Base-by-base conservation (phyloP, 2,113 vertebrate species). In the Falco punctatus region DNA sequence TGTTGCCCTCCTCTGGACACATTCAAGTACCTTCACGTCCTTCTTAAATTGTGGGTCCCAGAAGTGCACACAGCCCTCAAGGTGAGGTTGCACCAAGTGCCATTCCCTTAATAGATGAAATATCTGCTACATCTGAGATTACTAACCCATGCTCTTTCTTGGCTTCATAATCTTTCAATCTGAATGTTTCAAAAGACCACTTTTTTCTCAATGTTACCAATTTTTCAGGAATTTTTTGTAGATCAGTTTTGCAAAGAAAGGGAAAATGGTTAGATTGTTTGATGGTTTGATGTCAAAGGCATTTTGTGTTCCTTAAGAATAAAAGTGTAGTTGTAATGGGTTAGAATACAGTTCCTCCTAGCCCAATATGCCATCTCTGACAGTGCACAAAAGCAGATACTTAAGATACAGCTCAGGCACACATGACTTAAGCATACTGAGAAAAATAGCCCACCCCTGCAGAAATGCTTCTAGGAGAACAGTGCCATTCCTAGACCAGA, bases 1-100 rank as follows among this genome's bases (percentile, higher is more conserved):
- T 66, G 3, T 44, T 86, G 10, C 32, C 9, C 3, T 72, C 5
- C 4, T 5, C 10, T 15, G 13, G 26, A 57, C 0, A 2, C 27
- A 33, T 20, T 22, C 0, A 0, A 44, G 3, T 16, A 27, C 20
- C 15, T 75, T 23, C n/a, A 54, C 0, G 0, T 32, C 33, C 15
- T 26, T 78, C 51, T 27, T 57, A 35, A 62, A 49, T 22, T 61
- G 6, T 21, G 12, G 3, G 11, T 5, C 22, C 16, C 21, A 78
- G 40, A 67, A 24, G 4, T 58, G 44, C 27, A 24, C 20, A 44
- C 3, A 30, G 30, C 7, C 40, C 18, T 64, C 13, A 72, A 22
- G 20, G 11, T 51, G 33, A 40, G 8, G 8, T 6, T 0, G 0
- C 6, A 80, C 3, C 3, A 51, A 51, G 38, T 7, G 5, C 12